Evolutionary conservation across 2,113 vertebrate genomes (phyloP).

Genomic region (Cryptomyrus ogoouensis): DNA sequence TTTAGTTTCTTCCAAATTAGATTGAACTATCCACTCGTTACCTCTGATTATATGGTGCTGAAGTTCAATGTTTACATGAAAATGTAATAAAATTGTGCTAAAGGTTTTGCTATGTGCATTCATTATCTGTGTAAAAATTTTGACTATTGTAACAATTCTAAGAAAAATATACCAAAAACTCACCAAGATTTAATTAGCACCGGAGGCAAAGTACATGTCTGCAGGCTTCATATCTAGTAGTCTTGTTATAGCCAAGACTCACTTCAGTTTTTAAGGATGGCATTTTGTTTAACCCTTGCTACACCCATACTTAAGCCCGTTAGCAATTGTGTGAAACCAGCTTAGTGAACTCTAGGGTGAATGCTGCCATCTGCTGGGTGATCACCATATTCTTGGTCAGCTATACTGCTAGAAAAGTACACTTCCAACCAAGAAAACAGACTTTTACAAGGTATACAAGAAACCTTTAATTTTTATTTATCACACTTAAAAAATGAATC

Average conservation of each 20-base stretch:
- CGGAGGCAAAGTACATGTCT: neutral
- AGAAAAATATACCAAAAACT: neutral
- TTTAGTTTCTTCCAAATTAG: neutral
- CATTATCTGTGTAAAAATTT: neutral
- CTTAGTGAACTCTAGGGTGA: neutral
- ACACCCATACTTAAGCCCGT: neutral
- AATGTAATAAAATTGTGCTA: neutral
- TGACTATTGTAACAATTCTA: neutral
- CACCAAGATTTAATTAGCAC: neutral
- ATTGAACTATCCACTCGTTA: slow-evolving; percentile 41
- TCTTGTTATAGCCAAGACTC: neutral
- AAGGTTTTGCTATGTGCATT: neutral
- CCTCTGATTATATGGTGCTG: slow-evolving; percentile 56
- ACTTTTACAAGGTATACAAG: slow-evolving; percentile 41
- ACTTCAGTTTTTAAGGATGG: neutral
- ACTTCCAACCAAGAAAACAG: neutral
- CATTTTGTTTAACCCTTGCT: neutral
- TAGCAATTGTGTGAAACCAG: neutral
- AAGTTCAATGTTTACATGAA: slow-evolving; percentile 56
- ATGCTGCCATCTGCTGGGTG: neutral
- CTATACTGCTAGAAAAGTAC: neutral
- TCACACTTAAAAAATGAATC: slow-evolving; percentile 94
- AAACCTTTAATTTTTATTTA: slow-evolving; percentile 69
- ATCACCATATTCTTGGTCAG: neutral
- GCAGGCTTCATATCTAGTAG: neutral